Conservation (phyloP, 2,888 invertebrate species). For the Oxystoma pomonae region DNA sequence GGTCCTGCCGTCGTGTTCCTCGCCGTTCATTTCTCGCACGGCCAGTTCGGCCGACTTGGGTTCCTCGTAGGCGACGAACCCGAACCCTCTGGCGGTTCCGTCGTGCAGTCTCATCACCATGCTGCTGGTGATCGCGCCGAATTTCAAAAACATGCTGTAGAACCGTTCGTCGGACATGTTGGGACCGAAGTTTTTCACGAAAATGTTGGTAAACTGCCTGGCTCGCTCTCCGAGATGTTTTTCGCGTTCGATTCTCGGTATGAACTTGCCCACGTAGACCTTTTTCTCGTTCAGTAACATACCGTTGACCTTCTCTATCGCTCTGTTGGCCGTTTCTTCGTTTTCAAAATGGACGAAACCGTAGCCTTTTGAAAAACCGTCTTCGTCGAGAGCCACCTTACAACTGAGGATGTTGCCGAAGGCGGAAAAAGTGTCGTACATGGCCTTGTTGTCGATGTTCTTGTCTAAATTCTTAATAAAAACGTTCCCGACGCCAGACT, state of each 20-base stretch:
- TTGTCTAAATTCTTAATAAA: conserved; percentile 99
- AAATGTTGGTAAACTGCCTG: conserved; percentile 94
- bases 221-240: conserved; percentile 95
- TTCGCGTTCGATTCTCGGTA: conserved; percentile 94
- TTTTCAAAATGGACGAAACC: conserved; percentile 98
- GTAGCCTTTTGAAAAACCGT: conserved; percentile 91
- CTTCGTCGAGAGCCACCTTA: conserved; percentile 95
- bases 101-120: conserved; percentile 89
- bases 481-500: conserved; percentile 98
- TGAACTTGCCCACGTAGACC: conserved; percentile 96
- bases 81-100: conserved; percentile 93
- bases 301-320: conserved; percentile 90
- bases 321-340: conserved; percentile 93
- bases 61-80: conserved; percentile 96
- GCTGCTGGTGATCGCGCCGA: conserved; percentile 86
- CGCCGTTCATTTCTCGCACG: conserved; percentile 83
- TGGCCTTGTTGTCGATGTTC: conserved; percentile 97
- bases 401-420: conserved; percentile 99
- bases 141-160: conserved; percentile 85
- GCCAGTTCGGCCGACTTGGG: conserved; percentile 94
- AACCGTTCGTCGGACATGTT: conserved; percentile 86
- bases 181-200: conserved; percentile 96
- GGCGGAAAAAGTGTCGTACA: conserved; percentile 98
- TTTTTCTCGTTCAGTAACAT: conserved; percentile 99
- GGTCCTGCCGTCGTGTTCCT: conserved; percentile 68